phyloP scores from a whole-genome alignment of 2,888 invertebrate genomes.

The Timema cristinae region DNA sequence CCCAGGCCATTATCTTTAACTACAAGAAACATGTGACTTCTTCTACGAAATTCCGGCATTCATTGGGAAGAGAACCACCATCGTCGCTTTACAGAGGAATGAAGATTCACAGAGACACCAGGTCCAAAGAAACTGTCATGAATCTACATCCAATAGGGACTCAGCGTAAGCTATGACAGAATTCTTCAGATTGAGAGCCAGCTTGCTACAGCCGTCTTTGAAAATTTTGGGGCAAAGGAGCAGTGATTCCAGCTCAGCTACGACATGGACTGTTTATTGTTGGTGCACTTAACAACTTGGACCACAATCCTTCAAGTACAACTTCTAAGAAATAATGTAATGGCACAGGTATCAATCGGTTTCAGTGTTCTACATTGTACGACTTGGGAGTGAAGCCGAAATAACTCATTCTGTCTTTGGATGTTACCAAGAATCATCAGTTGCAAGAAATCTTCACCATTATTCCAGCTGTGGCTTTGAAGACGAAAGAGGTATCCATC shows the following conservation, averaged over 20 bases:
- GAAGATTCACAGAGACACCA: neutral
- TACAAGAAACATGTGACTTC: slow-evolving; percentile 14
- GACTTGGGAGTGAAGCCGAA: no score
- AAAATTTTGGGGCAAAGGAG: neutral
- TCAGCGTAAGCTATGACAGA: slow-evolving; percentile 24
- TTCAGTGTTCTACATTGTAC: no score
- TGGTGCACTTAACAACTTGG: no score
- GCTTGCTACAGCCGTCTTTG: slow-evolving; percentile 20
- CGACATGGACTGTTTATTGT: no score
- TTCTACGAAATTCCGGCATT: neutral
- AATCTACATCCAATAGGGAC: slow-evolving; percentile 22
- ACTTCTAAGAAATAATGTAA: no score
- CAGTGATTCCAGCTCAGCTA: no score
- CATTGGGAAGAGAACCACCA: no score
- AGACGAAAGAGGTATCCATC: neutral
- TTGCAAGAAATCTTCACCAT: neutral
- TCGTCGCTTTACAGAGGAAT: no score
- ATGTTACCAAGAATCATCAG: neutral
- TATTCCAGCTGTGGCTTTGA: neutral
- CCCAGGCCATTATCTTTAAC: slow-evolving; percentile 20
- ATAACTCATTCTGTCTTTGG: neutral
- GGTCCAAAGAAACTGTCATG: slow-evolving; percentile 19
- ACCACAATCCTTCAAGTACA: no score
- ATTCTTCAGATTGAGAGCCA: slow-evolving; percentile 22
- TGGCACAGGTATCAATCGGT: no score